Evolutionary conservation across 2,113 vertebrate species (phyloP).

Genomic region (Calidris pygmaea): DNA sequence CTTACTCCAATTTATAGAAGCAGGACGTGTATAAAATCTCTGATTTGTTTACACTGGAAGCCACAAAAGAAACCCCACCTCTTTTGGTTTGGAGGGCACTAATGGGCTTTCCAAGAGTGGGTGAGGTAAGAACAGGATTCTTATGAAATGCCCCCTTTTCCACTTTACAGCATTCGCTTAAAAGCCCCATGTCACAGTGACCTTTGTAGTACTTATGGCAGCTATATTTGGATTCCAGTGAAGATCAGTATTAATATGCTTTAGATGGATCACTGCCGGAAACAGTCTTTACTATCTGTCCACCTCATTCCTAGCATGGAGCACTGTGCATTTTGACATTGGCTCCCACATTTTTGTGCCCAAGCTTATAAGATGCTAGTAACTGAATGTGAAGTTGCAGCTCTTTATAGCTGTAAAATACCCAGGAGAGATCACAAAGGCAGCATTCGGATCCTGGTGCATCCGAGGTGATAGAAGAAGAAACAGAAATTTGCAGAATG

Average conservation of each 20-base stretch:
- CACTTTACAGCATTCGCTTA: constrained; percentile 23
- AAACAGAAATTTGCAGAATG: not conserved
- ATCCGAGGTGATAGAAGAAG: not conserved
- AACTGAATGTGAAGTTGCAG: not conserved
- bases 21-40: not conserved
- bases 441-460: not conserved
- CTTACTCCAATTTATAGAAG: constrained; percentile 33
- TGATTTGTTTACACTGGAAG: constrained; percentile 25
- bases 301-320: not conserved
- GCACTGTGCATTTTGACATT: constrained; percentile 1
- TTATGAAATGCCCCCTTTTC: not conserved
- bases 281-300: not conserved
- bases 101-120: constrained; percentile 13
- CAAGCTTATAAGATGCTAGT: not conserved
- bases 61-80: constrained; percentile 25
- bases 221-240: constrained; percentile 38
- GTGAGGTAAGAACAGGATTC: constrained; percentile 29
- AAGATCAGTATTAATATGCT: not conserved
- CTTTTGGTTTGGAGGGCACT: constrained; percentile 1
- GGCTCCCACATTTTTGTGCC: not conserved
- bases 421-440: not conserved
- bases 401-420: not conserved
- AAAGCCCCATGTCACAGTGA: constrained; percentile 48
- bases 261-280: not conserved
- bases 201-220: constrained; percentile 35